Evolutionary conservation across 2,888 invertebrate genomes (phyloP).

Genomic region (Magallana nippona): DNA sequence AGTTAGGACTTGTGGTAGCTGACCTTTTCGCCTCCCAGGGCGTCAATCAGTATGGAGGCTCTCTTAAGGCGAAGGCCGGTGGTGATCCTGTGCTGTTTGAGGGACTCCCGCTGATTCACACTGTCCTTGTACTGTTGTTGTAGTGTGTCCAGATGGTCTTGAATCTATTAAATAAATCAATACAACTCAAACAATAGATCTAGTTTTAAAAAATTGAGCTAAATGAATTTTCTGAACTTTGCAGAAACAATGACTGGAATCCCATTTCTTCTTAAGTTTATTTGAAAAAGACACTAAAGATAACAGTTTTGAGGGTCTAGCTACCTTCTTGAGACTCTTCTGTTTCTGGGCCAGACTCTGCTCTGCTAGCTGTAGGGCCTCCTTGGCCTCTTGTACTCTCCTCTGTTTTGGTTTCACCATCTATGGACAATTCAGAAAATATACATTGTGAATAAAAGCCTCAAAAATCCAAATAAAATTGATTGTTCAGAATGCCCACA

Average conservation of each 20-base stretch:
- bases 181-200: too few species aligned
- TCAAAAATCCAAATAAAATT: too few species aligned
- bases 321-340: constrained; percentile 75
- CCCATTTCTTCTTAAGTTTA: too few species aligned
- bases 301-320: too few species aligned
- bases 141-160: constrained; percentile 75
- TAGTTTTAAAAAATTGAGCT: too few species aligned
- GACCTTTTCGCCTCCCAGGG: constrained; percentile 79
- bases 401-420: constrained; percentile 80
- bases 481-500: not conserved
- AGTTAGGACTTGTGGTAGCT: not conserved
- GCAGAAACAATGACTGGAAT: too few species aligned
- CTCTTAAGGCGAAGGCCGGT: constrained; percentile 75
- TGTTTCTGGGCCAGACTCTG: constrained; percentile 77
- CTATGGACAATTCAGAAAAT: constrained; percentile 63
- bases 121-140: constrained; percentile 78
- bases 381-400: constrained; percentile 78
- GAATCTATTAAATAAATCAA: constrained; percentile 65
- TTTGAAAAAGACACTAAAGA: too few species aligned
- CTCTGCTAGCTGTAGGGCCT: constrained; percentile 77
- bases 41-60: constrained; percentile 77
- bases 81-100: constrained; percentile 75
- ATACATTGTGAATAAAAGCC: too few species aligned
- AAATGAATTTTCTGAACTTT: too few species aligned
- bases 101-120: constrained; percentile 77